Conservation (phyloP, 2,888 invertebrate genomes). For the Heteromyza rotundicornis region DNA sequence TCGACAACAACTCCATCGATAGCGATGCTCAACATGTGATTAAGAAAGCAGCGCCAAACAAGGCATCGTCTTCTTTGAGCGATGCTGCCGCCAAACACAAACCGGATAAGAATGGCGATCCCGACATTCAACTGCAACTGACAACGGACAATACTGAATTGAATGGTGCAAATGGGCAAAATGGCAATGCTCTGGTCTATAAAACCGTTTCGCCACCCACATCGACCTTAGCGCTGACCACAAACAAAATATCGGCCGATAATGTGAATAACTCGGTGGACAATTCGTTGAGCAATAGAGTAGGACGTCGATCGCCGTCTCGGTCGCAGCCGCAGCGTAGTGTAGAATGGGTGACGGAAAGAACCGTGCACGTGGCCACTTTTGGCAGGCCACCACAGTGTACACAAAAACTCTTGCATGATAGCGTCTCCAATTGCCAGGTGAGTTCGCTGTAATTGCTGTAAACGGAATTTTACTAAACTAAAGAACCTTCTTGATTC, state of each 20-base stretch:
- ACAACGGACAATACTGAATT: slow-evolving; percentile 40
- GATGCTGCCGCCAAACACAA: slow-evolving; percentile 13
- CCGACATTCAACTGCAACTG: slow-evolving; percentile 31
- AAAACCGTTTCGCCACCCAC: slow-evolving; percentile 54
- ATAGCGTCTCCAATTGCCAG: slow-evolving; percentile 66
- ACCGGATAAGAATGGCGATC: slow-evolving; percentile 3
- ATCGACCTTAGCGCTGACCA: slow-evolving; percentile 45
- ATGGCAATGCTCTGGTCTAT: slow-evolving; percentile 48
- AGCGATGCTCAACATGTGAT: slow-evolving; percentile 47
- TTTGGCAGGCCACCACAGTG: slow-evolving; percentile 61
- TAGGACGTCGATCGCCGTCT: slow-evolving; percentile 42
- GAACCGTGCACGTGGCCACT: slow-evolving; percentile 42
- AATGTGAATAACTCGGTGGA: slow-evolving; percentile 57
- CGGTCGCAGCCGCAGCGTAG: slow-evolving; percentile 44
- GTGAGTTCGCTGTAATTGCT: too few relatives aligned
- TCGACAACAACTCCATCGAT: slow-evolving; percentile 61
- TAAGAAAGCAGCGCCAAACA: slow-evolving; percentile 25
- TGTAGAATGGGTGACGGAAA: slow-evolving; percentile 41
- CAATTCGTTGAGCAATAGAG: slow-evolving; percentile 44
- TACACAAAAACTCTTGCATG: slow-evolving; percentile 53
- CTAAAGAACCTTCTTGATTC: neutral
- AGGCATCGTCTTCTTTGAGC: slow-evolving; percentile 13
- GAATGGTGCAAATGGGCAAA: slow-evolving; percentile 39
- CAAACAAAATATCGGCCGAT: slow-evolving; percentile 47
- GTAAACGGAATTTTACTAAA: too few relatives aligned